Percentiles rank a stretch among this genome's conserved stretches.
phyloP scores from a whole-genome alignment of 2,888 invertebrate genomes.

The Drosophila nr. medialis region DNA sequence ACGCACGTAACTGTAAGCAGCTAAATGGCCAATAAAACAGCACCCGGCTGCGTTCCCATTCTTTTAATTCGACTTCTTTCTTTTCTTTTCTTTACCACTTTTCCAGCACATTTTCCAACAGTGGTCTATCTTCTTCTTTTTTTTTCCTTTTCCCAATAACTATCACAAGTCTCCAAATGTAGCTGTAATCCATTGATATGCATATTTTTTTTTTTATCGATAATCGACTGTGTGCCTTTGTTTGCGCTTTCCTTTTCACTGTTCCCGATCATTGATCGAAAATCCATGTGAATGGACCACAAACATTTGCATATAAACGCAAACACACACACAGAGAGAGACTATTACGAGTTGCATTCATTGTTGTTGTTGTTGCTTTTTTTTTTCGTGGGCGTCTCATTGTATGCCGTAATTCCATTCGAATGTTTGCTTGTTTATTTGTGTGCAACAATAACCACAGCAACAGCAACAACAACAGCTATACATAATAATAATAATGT shows the following conservation, averaged over 20 bases:
- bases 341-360: conserved; percentile 39
- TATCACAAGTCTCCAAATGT: conserved; percentile 24
- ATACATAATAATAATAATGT: conserved; percentile 21
- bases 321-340: conserved; percentile 1
- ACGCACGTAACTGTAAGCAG: conserved; percentile 76
- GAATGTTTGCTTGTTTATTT: conserved; percentile 9
- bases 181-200: conserved; percentile 56
- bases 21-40: conserved; percentile 75
- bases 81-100: conserved; percentile 5
- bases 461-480: conserved; percentile 4
- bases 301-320: conserved; percentile 20
- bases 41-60: conserved; percentile 51
- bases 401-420: conserved; percentile 36
- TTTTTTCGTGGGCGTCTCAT: conserved; percentile 41
- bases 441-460: conserved; percentile 19
- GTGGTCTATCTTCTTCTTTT: not conserved
- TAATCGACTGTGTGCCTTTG: conserved; percentile 15
- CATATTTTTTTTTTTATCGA: conserved; percentile 32
- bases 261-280: conserved; percentile 32
- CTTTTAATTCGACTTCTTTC: conserved; percentile 9
- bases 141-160: conserved; percentile 10
- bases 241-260: conserved; percentile 55
- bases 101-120: conserved; percentile 33
- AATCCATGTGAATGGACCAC: conserved; percentile 29
- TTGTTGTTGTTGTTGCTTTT: not conserved